Evolutionary conservation across 1,140 invertebrate genomes (phyloP).

Genomic region (Drosophila bocqueti): DNA sequence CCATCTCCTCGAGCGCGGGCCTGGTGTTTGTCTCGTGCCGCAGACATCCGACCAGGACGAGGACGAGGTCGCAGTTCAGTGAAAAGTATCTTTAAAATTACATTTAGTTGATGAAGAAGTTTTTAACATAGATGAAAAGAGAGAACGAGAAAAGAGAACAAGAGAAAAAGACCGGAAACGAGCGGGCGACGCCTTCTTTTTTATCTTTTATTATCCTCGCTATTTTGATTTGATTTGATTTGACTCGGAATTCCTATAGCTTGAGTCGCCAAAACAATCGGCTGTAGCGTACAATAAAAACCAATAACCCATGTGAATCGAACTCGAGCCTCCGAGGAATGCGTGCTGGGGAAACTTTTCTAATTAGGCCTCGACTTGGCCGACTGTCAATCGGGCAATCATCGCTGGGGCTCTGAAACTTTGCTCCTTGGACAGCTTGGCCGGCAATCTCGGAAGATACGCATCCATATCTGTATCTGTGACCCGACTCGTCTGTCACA

Average conservation of each 20-base stretch:
- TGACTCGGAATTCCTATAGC: constrained; percentile 46
- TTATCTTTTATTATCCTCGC: constrained; percentile 57
- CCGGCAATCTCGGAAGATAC: constrained; percentile 19
- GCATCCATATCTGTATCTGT: constrained; percentile 23
- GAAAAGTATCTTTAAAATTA: constrained; percentile 81
- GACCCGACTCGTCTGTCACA: constrained; percentile 41
- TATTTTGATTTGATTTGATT: constrained; percentile 48
- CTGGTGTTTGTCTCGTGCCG: constrained; percentile 40
- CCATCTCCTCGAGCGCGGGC: constrained; percentile 51
- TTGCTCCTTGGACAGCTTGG: constrained; percentile 36
- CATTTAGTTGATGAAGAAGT: constrained; percentile 80
- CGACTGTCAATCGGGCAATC: constrained; percentile 66
- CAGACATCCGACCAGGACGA: constrained; percentile 30
- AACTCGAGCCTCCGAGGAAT: constrained; percentile 24
- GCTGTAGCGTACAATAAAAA: constrained; percentile 70
- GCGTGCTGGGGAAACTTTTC: constrained; percentile 65
- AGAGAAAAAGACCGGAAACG: constrained; percentile 59
- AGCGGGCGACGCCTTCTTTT: constrained; percentile 70
- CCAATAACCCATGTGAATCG: constrained; percentile 48
- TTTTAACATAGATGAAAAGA: constrained; percentile 40
- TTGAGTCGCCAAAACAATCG: constrained; percentile 64
- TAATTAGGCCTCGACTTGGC: constrained; percentile 62
- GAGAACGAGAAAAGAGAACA: constrained; percentile 32
- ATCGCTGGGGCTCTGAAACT: constrained; percentile 42
- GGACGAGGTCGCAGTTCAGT: constrained; percentile 43